Evolutionary conservation across 2,888 invertebrate genomes (phyloP), one percentile per base, ranked within the genome.

Genomic region (Cynaeus angustus): DNA sequence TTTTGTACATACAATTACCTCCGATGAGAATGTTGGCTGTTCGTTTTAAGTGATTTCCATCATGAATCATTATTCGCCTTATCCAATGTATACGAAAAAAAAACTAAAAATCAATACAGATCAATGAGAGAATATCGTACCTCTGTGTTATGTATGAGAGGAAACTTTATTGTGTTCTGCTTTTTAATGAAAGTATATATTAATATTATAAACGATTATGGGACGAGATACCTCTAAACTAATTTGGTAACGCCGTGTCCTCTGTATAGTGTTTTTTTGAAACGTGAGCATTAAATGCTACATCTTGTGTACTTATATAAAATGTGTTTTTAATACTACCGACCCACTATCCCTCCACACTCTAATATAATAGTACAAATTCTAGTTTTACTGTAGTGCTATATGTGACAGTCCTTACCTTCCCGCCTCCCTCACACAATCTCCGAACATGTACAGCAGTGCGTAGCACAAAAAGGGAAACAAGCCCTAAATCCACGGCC

Each of bases 31-130:
- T 84, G 83, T 85, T 85, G 85, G 85, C 85, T 85, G 85, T 85
- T 85, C 84, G 83, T 85, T 85, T 84, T 79, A 85, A 85, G 85
- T 85, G 85, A 85, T 85, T 85, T 84, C 85, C 85, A 85, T 83
- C 85, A 84, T 81, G 82, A 84, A 84, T 83, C 83, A 85, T 86
- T 85, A 84, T 83, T 86, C 88, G 90, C 90, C 90, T 90, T 90
- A 90, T 88, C 87, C 88, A 88, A 90, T 89, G 90, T 90, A 90
- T 90, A 90, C 90, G 90, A 90, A 86, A 83, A 82, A 77, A 72
- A 66, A 74, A 72, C 74, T 76, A 78, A 80, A 82, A 79, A 82
- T 80, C 79, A 82, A 82, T 81, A 81, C 80, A 82, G 80, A 82
- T 82, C 80, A 81, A 76, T 79, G 79, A 79, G 75, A 81, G 78